A percentile compares a stretch with the other conserved stretches of the same genome.
Evolutionary conservation across 2,113 vertebrate genomes (phyloP).

Genomic region (Myotis yumanensis): DNA sequence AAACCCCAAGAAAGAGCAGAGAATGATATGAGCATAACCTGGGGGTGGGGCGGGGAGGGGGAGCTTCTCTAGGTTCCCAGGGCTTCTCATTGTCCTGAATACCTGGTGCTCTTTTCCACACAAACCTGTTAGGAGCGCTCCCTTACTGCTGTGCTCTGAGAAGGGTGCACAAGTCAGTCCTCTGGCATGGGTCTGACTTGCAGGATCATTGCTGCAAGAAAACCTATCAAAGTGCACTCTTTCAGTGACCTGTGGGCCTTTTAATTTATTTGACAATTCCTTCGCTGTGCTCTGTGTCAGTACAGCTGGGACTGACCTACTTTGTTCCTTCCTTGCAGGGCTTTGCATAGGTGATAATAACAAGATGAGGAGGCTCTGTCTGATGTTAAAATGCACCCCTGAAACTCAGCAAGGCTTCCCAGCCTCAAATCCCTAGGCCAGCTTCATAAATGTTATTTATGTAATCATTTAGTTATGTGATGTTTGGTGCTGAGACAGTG

Average conservation of each 20-base stretch:
- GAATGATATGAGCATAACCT: slow-evolving; percentile 38
- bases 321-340: slow-evolving; percentile 43
- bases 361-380: slow-evolving; percentile 53
- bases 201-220: background rate
- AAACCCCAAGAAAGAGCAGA: slow-evolving; percentile 1
- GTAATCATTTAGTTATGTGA: slow-evolving; percentile 65
- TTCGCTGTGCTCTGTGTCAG: slow-evolving; percentile 21
- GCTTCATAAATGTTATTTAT: slow-evolving; percentile 67
- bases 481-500: background rate
- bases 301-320: slow-evolving; percentile 58
- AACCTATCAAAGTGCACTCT: background rate
- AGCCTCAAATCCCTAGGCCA: slow-evolving; percentile 18
- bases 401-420: slow-evolving; percentile 40
- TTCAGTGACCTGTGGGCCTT: background rate
- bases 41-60: background rate
- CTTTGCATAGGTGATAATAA: slow-evolving; percentile 68
- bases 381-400: slow-evolving; percentile 48
- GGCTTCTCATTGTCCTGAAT: background rate
- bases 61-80: background rate
- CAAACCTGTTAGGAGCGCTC: background rate
- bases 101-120: background rate
- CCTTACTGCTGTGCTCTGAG: background rate
- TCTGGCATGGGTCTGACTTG: background rate
- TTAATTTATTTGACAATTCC: background rate
- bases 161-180: background rate